phyloP scores from a whole-genome alignment of 1,140 invertebrate genomes.

The Olivierus martensii region DNA sequence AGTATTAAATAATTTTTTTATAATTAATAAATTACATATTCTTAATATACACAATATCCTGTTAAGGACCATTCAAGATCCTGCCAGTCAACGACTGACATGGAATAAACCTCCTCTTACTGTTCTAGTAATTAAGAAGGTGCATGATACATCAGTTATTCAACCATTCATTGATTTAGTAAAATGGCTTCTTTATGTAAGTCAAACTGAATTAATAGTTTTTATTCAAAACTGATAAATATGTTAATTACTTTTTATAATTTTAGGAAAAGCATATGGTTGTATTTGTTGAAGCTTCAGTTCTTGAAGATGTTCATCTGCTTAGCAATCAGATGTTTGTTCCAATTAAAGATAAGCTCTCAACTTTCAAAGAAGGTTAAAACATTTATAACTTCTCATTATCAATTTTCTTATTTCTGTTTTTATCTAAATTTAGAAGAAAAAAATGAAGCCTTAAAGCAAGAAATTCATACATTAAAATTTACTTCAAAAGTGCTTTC shows the following conservation, averaged over 20 bases:
- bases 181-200: conserved; percentile 79
- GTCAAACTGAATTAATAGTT: conserved; percentile 16
- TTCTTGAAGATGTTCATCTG: conserved; percentile 65
- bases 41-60: no score
- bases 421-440: no score
- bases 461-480: no score
- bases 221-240: background rate
- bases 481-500: no score
- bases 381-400: background rate
- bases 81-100: conserved; percentile 82
- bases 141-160: conserved; percentile 74
- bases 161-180: conserved; percentile 86
- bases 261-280: conserved; percentile 82
- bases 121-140: conserved; percentile 91
- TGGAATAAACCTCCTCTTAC: conserved; percentile 93
- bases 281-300: conserved; percentile 80
- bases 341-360: conserved; percentile 61
- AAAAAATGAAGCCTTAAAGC: no score
- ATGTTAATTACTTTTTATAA: background rate
- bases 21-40: no score
- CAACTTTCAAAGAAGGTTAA: conserved; percentile 69
- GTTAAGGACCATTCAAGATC: conserved; percentile 97
- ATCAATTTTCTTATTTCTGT: background rate
- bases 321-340: conserved; percentile 51
- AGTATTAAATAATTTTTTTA: no score